These are phyloP conservation scores for Acronicta leporina DNA, from an alignment of 2,888 invertebrate species.

Conservation along the genomic window DNA sequence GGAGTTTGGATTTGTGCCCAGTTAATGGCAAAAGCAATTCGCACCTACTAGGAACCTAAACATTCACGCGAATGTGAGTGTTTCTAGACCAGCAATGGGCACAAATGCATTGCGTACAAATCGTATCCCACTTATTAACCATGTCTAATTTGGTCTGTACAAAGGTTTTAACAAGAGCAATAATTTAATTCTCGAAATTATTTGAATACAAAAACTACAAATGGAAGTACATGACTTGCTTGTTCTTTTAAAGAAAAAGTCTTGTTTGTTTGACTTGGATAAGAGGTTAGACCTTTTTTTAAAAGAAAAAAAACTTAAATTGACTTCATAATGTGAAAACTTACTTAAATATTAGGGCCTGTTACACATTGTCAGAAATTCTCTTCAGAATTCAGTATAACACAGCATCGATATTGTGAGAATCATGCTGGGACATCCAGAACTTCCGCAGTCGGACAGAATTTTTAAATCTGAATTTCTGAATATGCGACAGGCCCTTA, in stretches of 20 bases:
- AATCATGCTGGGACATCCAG: no score
- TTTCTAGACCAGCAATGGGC: no score
- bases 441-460: no score
- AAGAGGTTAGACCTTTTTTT: not conserved
- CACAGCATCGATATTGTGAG: no score
- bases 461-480: not conserved
- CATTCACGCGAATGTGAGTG: no score
- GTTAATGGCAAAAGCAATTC: no score
- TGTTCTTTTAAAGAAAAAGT: slow-evolving; percentile 8
- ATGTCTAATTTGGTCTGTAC: slow-evolving; percentile 1
- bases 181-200: not conserved
- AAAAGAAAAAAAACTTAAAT: slow-evolving; percentile 22
- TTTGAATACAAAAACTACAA: slow-evolving; percentile 28
- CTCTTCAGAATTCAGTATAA: no score
- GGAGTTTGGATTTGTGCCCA: no score
- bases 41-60: no score
- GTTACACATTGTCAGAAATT: not conserved
- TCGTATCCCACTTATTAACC: not conserved
- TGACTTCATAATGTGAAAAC: slow-evolving; percentile 18
- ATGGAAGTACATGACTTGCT: slow-evolving; percentile 30
- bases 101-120: not conserved
- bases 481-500: not conserved
- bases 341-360: slow-evolving; percentile 1
- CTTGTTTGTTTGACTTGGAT: not conserved
- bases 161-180: slow-evolving; percentile 5